Evolutionary conservation across 2,888 invertebrate genomes (phyloP), one percentile per base, ranked within the genome.

Genomic region (Lepidonotus clava): DNA sequence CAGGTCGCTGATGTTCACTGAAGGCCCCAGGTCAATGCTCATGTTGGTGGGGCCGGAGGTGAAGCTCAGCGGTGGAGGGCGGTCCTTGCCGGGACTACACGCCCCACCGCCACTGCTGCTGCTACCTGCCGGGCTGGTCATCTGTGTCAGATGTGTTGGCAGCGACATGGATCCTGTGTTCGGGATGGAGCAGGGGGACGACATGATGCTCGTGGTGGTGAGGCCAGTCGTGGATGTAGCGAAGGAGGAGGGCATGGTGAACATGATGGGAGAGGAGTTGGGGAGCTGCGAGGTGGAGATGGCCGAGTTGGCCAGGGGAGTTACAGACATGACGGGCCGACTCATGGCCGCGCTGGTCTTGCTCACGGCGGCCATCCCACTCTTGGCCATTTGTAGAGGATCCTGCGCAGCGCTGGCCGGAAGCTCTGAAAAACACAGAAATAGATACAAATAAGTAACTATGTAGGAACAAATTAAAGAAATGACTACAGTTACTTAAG

Each of bases 331-430:
- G 61, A 46, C 46, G 4, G 32, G 77, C 18, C 56, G 66, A n/a
- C 36, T 71, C 41, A 51, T 14, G 1, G 46, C 1, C 24, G 28
- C 18, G 8, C 6, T 11, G 32, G 11, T n/a, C 14, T n/a, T 40
- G 46, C 36, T 38, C 6, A 36, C 24, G 2, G 32, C 32, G 40
- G 28, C 36, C 18, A 41, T n/a, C 8, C 28, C 61, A 40, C 85
- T 66, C 41, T 84, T 95, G 0, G 95, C 95, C 0, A 95, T 95
- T 1, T 95, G 94, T 40, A 96, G 95, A 89, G 96, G 96, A 91
- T 96, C 96, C 90, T 96, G 96, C 0, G 97, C 98, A 0, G 97
- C 97, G 91, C 97, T 97, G 11, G 98, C 96, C 0, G 98, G 97
- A 87, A 98, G 94, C 92, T 98, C 98, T 95, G 92, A 92, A 88